These are phyloP conservation scores for Germaria angustata DNA, from an alignment of 2,888 invertebrate species.

Conservation along the genomic window DNA sequence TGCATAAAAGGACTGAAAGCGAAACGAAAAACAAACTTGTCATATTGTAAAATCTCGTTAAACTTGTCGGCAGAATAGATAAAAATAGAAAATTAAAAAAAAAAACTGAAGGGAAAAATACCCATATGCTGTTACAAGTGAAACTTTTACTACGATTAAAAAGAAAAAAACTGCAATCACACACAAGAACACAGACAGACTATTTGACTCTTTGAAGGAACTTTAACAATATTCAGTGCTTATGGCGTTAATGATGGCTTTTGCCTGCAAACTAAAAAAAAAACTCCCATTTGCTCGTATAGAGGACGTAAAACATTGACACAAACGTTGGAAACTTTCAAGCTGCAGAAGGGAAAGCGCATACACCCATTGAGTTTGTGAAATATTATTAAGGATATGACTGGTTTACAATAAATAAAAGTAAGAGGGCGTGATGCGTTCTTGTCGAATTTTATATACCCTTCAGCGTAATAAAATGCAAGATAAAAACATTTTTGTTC, in stretches of 20 bases:
- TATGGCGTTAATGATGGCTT: constrained; percentile 36
- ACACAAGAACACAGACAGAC: not conserved
- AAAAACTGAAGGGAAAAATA: not conserved
- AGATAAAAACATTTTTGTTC: no score
- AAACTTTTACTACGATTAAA: constrained; percentile 58
- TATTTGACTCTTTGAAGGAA: constrained; percentile 17
- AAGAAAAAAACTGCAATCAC: not conserved
- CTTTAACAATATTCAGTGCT: not conserved
- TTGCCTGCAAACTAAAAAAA: constrained; percentile 25
- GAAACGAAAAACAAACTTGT: constrained; percentile 52
- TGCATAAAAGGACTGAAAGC: constrained; percentile 53
- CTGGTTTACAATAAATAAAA: not conserved
- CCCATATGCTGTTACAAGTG: constrained; percentile 48
- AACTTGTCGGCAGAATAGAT: constrained; percentile 59
- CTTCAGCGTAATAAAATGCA: not conserved
- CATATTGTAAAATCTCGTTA: constrained; percentile 60
- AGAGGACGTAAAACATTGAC: constrained; percentile 1
- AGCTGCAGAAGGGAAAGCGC: not conserved
- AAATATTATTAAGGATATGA: constrained; percentile 59
- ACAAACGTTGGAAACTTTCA: constrained; percentile 8
- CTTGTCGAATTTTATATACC: not conserved
- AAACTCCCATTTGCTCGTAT: not conserved
- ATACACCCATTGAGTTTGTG: constrained; percentile 54
- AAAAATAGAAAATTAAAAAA: not conserved
- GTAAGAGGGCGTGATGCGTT: not conserved